Conservation (phyloP, 2,797 vertebrate genomes). For the Sus cebifrons region DNA sequence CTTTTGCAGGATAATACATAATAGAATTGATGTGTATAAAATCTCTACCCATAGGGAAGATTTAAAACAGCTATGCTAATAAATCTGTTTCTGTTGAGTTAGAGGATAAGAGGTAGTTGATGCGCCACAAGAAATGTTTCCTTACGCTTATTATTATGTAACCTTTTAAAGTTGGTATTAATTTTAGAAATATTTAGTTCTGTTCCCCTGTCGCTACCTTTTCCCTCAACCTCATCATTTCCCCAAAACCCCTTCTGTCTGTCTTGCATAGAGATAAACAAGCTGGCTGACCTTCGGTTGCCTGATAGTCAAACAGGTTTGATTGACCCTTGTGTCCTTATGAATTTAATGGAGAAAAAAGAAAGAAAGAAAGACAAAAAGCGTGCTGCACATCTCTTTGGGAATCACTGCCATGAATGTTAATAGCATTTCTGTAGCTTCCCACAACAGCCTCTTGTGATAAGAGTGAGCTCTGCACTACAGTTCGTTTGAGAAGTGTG, state of each 20-base stretch:
- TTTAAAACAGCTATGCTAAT: constrained; percentile 26
- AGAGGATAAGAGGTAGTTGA: constrained; percentile 71
- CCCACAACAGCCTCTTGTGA: constrained; percentile 93
- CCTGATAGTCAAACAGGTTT: constrained; percentile 92
- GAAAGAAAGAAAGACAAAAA: constrained; percentile 80
- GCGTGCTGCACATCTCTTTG: constrained; percentile 92
- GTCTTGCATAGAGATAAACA: constrained; percentile 93
- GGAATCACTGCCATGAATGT: constrained; percentile 94
- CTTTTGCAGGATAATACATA: constrained; percentile 62
- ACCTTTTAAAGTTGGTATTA: constrained; percentile 65
- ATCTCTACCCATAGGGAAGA: constrained; percentile 49
- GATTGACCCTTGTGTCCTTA: constrained; percentile 91
- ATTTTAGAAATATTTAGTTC: constrained; percentile 86
- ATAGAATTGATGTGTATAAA: constrained; percentile 59
- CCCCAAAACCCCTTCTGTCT: constrained; percentile 90
- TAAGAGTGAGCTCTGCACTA: constrained; percentile 92
- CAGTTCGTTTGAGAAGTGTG: constrained; percentile 94
- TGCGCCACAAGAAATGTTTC: constrained; percentile 72
- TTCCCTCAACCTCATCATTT: constrained; percentile 77
- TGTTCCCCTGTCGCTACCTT: constrained; percentile 85
- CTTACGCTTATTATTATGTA: constrained; percentile 80
- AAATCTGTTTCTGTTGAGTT: constrained; percentile 65
- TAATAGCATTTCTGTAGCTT: constrained; percentile 94
- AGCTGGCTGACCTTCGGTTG: constrained; percentile 91
- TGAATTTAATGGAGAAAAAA: constrained; percentile 84